These are phyloP conservation scores for Cisticola juncidis DNA, from an alignment of 2,113 vertebrate species.

Conservation along the genomic window DNA sequence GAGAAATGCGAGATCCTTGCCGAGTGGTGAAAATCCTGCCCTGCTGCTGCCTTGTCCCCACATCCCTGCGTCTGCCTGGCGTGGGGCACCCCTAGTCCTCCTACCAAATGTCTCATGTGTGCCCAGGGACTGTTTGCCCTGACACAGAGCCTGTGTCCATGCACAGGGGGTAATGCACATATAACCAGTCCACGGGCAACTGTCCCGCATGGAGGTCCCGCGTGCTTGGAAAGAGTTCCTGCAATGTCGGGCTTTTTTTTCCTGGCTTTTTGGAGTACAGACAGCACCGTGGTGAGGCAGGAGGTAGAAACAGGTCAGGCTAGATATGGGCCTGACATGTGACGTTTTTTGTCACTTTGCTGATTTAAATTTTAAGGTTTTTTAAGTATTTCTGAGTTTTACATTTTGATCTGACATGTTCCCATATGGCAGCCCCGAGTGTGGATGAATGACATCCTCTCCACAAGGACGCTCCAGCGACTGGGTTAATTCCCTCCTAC, in stretches of 20 bases:
- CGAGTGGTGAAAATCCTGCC: background rate
- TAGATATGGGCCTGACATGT: background rate
- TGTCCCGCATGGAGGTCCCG: fast-evolving
- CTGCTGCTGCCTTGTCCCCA: background rate
- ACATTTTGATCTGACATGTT: background rate
- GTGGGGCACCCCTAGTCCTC: background rate
- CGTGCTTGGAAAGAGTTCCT: background rate
- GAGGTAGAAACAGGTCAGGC: background rate
- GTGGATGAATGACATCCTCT: background rate
- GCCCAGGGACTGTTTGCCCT: background rate
- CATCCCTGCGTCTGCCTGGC: fast-evolving
- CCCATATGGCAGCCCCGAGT: fast-evolving
- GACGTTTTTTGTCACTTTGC: background rate
- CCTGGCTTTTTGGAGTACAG: background rate
- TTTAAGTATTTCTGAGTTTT: background rate
- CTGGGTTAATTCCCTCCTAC: conserved; percentile 44
- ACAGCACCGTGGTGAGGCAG: background rate
- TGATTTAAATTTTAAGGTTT: background rate
- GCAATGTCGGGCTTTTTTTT: background rate
- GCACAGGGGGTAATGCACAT: background rate
- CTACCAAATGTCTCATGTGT: background rate
- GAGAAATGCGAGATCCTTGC: background rate
- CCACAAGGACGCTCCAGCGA: background rate
- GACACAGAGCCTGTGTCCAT: background rate
- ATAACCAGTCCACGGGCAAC: background rate